These are phyloP conservation scores for Eristalis pertinax DNA, from an alignment of 2,888 invertebrate genomes.

Conservation along the genomic window DNA sequence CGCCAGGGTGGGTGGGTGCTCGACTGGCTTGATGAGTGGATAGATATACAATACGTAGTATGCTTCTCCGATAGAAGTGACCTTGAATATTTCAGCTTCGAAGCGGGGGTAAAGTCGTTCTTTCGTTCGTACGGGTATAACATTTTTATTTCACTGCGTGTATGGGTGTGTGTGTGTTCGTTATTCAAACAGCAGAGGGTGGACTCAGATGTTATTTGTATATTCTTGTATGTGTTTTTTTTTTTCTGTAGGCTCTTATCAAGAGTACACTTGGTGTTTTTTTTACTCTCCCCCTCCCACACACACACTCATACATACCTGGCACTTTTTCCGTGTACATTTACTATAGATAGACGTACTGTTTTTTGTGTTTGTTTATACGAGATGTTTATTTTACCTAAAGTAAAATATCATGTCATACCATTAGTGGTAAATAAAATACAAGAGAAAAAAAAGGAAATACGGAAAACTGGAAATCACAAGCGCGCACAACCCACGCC, in stretches of 20 bases:
- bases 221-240: constrained; percentile 4
- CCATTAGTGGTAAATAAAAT: constrained; percentile 31
- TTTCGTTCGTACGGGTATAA: background rate
- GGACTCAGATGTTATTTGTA: constrained; percentile 44
- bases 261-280: constrained; percentile 22
- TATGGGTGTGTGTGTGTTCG: constrained; percentile 16
- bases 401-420: constrained; percentile 64
- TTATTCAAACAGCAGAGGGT: constrained; percentile 38
- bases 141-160: constrained; percentile 3
- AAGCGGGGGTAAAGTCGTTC: constrained; percentile 12
- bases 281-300: background rate
- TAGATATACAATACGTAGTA: constrained; percentile 1
- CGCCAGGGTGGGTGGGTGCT: constrained; percentile 10
- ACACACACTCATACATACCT: background rate
- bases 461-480: background rate
- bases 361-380: constrained; percentile 26
- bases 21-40: background rate
- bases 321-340: background rate
- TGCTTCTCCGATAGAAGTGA: constrained; percentile 41
- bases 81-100: constrained; percentile 50
- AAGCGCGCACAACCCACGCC: constrained; percentile 22
- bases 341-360: constrained; percentile 1
- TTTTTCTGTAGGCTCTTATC: constrained; percentile 43
- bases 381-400: constrained; percentile 44
- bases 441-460: background rate